phyloP scores from a whole-genome alignment of 2,888 invertebrate genomes.

The Sinelater perroti region DNA sequence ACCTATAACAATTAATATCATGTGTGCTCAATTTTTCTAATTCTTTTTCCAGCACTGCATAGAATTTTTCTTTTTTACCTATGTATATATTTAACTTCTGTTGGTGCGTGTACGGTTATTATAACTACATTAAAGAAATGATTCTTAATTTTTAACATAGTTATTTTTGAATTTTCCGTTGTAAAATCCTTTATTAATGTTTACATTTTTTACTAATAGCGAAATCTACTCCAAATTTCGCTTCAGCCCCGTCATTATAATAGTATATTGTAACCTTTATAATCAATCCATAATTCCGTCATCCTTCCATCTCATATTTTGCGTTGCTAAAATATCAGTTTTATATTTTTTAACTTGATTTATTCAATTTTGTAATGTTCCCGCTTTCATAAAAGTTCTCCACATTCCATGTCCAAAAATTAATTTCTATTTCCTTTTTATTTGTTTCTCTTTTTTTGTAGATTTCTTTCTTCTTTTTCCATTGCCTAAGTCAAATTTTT shows the following conservation, averaged over 20 bases:
- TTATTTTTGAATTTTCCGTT: too few relatives aligned
- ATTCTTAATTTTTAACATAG: too few relatives aligned
- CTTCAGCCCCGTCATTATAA: too few relatives aligned
- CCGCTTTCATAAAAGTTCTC: background rate
- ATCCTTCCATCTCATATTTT: too few relatives aligned
- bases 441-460: slow-evolving; percentile 9
- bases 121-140: too few relatives aligned
- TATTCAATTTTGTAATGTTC: background rate
- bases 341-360: background rate
- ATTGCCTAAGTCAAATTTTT: too few relatives aligned
- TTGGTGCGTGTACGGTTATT: too few relatives aligned
- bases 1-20: slow-evolving; percentile 4
- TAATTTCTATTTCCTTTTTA: slow-evolving; percentile 2
- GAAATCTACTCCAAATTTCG: too few relatives aligned
- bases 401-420: slow-evolving; percentile 8
- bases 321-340: background rate
- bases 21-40: background rate
- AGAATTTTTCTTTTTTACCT: slow-evolving; percentile 2
- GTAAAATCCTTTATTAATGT: slow-evolving; percentile 12
- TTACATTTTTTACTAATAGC: too few relatives aligned
- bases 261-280: too few relatives aligned
- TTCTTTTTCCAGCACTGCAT: background rate
- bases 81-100: slow-evolving; percentile 3
- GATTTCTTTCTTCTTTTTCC: background rate
- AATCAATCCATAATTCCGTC: too few relatives aligned